A percentile compares a stretch with the other conserved stretches of the same genome.
These are phyloP conservation scores for Saccostrea glomerata DNA, from an alignment of 1,140 invertebrate species.

Conservation along the genomic window DNA sequence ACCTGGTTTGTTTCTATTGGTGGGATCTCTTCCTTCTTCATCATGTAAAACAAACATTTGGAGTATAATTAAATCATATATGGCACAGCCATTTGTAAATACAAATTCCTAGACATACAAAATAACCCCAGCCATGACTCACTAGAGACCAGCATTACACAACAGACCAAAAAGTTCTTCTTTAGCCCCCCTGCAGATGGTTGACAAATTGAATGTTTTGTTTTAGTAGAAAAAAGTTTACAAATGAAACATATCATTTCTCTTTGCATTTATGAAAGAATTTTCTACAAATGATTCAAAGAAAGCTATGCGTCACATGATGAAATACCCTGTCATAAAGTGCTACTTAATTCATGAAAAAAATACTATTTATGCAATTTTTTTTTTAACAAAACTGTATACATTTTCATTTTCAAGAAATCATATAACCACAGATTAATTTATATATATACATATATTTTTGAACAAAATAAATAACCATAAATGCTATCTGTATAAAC, in stretches of 20 bases:
- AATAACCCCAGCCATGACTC: background rate
- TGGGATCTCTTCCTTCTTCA: background rate
- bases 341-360: slow-evolving; percentile 28
- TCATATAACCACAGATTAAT: background rate
- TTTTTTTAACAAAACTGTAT: background rate
- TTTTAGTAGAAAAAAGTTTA: background rate
- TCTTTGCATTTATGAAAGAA: background rate
- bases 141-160: background rate
- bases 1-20: slow-evolving; percentile 15
- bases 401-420: background rate
- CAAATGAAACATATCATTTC: slow-evolving; percentile 5
- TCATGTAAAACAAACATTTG: slow-evolving; percentile 19
- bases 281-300: slow-evolving; percentile 29
- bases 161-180: background rate
- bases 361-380: slow-evolving; percentile 16
- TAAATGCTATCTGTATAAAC: background rate
- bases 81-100: background rate
- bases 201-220: background rate
- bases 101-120: background rate
- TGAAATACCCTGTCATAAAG: slow-evolving; percentile 1
- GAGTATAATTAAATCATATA: background rate
- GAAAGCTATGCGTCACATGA: slow-evolving; percentile 11
- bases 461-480: slow-evolving; percentile 3
- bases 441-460: background rate
- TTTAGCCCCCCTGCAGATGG: background rate